phyloP scores from a whole-genome alignment of 2,113 vertebrate species.

The Peromyscus leucopus region DNA sequence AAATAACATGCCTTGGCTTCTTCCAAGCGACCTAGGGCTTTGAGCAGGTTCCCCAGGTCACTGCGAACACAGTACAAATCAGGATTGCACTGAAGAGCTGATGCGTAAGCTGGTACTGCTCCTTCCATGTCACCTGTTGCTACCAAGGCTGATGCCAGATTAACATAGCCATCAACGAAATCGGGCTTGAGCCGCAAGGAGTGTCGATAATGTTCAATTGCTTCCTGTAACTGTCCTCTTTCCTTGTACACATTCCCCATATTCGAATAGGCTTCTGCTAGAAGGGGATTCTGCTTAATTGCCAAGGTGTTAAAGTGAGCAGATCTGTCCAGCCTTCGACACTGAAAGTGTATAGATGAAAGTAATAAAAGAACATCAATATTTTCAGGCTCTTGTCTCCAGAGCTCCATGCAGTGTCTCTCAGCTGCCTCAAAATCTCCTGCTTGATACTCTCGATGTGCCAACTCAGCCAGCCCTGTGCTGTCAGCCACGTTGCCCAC shows the following conservation, averaged over 20 bases:
- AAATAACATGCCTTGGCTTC: slow-evolving; percentile 99
- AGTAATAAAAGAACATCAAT: slow-evolving; percentile 98
- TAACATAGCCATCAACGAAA: slow-evolving; percentile 99
- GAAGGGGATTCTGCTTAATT: slow-evolving; percentile 99
- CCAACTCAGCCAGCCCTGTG: slow-evolving; percentile 99
- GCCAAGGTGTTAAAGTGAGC: slow-evolving; percentile 99
- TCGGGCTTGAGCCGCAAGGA: slow-evolving; percentile 98
- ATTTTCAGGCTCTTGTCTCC: slow-evolving; percentile 99
- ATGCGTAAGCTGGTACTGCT: slow-evolving; percentile 98
- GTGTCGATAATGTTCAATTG: slow-evolving; percentile 98
- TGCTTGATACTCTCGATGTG: slow-evolving; percentile 99
- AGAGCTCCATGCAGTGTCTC: slow-evolving; percentile 99
- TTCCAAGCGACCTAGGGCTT: slow-evolving; percentile 99
- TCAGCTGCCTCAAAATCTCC: slow-evolving; percentile 99
- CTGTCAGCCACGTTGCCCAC: slow-evolving; percentile 99
- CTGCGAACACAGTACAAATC: slow-evolving; percentile 99
- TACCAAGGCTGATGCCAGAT: slow-evolving; percentile 97
- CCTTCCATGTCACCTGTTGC: slow-evolving; percentile 99
- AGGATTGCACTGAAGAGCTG: slow-evolving; percentile 99
- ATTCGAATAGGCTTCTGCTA: slow-evolving; percentile 99
- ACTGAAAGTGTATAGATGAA: slow-evolving; percentile 99
- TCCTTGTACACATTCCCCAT: slow-evolving; percentile 99
- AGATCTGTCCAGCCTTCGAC: slow-evolving; percentile 98
- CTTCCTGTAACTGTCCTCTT: slow-evolving; percentile 98
- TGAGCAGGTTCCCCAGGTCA: slow-evolving; percentile 99